Evolutionary conservation across 2,888 invertebrate genomes (phyloP), one percentile per base, ranked within the genome.

Genomic region (Chymomyza caudatula): DNA sequence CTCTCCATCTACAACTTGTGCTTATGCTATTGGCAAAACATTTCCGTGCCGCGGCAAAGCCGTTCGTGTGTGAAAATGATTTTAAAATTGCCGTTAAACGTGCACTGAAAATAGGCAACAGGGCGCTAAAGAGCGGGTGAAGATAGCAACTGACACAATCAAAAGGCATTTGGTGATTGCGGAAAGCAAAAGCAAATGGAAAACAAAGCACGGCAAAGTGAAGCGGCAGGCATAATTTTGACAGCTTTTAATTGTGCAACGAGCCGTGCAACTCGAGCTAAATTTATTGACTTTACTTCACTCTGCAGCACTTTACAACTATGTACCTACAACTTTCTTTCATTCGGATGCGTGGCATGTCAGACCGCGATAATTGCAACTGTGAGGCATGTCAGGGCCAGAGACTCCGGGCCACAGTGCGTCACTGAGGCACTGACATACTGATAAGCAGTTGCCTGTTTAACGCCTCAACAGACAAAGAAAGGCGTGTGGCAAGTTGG

Each of bases 31-130:
- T 52, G 61, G 74, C 64, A 69, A 75, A 79, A 73, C 78, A 79
- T 79, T 79, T 79, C 79, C 79, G 78, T 63, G 65, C 72, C 73
- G 56, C 57, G 68, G 54, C 53, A 57, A 57, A 81, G 76, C 77
- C 82, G 78, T 71, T 81, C 84, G 81, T 84, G 82, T 83, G 86
- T 83, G 81, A 83, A 83, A 83, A 86, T 86, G 85, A 83, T 83
- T 83, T 83, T 77, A 73, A 86, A 83, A 84, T 83, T 78, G 74
- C 47, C 68, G 84, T 69, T 66, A 77, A 78, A 67, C 73, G 69
- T 75, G 77, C 51, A 11, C 29, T 37, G 11, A 1, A 37, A 37
- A 37, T 11, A 37, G 29, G 29, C 60, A 60, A 54, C 17, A 22
- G 54, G 20, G 8, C 59, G 49, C 49, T 17, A 44, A 22, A 37